Evolutionary conservation across 2,797 vertebrate genomes (phyloP), one percentile per base, ranked within the genome.

Genomic region (Epinephelus awoara): DNA sequence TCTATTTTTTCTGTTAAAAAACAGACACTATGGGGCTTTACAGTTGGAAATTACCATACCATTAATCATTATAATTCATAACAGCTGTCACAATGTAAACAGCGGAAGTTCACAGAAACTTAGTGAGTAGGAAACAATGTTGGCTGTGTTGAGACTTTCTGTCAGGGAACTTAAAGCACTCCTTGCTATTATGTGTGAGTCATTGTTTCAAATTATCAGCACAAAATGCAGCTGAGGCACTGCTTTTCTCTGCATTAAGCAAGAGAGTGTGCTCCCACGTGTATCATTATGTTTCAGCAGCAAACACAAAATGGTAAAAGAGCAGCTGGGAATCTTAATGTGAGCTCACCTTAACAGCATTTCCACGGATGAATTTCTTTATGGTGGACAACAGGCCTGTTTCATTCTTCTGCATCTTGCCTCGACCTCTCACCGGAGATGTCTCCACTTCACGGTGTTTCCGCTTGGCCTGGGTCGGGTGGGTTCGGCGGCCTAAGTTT

Each of bases 351-450:
- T 99, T 99, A 83, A 98, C 95, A 72, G 98, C 96, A 94, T 97
- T 99, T 88, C 98, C 98, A 91, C 97, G 97, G 59, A 99, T 99
- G 71, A 99, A 97, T 84, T 98, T 97, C 88, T 99, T 99, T 83
- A 99, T 98, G 1, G 98, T 99, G 54, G 98, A 99, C 79, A 99
- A 90, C 76, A 99, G 96, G 92, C 98, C 97, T 0, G 93, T 95
- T 85, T 99, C 97, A 91, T 96, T 97, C 90, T 98, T 98, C 89
- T 96, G 95, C 90, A 98, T 96, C 70, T 96, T 98, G 77, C 95
- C 96, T 84, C 96, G 96, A 59, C 95, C 80, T 83, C 91, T 92
- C 38, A 75, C 95, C 0, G 96, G 81, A 69, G 93, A 95, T 69
- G 96, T 95, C 58, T 97, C 97, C 87, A 97, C 95, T 83, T 98